Conservation (phyloP, 2,113 vertebrate species). For the Ptilorrhoa leucosticta region DNA sequence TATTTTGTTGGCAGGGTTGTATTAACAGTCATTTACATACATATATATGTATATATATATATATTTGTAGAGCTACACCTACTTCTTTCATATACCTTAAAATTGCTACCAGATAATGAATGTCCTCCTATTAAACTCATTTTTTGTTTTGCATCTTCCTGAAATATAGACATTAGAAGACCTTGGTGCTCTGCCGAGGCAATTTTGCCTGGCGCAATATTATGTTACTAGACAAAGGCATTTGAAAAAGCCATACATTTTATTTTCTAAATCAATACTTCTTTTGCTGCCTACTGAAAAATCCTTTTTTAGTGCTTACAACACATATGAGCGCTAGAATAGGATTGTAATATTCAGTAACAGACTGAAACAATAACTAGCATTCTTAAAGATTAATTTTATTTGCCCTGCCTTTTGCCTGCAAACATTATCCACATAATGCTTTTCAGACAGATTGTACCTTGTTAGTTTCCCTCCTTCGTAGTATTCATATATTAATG, state of each 20-base stretch:
- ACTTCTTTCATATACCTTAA: constrained; percentile 47
- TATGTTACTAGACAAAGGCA: constrained; percentile 56
- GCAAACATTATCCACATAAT: not conserved
- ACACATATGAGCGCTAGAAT: constrained; percentile 38
- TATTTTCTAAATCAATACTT: constrained; percentile 65
- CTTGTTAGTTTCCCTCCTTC: constrained; percentile 51
- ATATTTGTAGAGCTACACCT: constrained; percentile 17
- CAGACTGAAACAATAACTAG: constrained; percentile 56
- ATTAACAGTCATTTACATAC: constrained; percentile 11
- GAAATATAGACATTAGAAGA: constrained; percentile 53
- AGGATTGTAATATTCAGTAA: constrained; percentile 40
- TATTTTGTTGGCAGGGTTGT: not conserved
- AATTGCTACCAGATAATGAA: constrained; percentile 27
- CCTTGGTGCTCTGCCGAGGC: constrained; percentile 7
- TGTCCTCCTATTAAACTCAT: not conserved
- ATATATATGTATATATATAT: not conserved
- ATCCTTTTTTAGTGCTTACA: constrained; percentile 30
- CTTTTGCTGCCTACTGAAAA: constrained; percentile 44
- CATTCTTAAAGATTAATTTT: constrained; percentile 44
- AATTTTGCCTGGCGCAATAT: constrained; percentile 40
- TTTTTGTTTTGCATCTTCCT: constrained; percentile 30
- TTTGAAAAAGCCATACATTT: constrained; percentile 51
- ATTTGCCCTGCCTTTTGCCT: constrained; percentile 52
- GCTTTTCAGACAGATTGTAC: constrained; percentile 25
- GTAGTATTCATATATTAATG: constrained; percentile 28